Conservation (phyloP, 2,888 invertebrate species). For the Monoplex corrugatus region DNA sequence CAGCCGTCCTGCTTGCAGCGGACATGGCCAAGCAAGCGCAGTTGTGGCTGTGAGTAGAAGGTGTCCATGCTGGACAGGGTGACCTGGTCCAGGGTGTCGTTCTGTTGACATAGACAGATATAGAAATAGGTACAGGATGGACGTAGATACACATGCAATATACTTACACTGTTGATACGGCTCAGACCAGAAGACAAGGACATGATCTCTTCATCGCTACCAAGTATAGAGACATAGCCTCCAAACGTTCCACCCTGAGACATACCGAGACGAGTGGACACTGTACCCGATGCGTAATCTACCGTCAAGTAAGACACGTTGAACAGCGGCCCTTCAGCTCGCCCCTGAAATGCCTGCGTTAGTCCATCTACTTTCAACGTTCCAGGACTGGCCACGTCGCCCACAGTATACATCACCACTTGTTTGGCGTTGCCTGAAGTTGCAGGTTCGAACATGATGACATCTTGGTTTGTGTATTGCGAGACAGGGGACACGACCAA, state of each 20-base stretch:
- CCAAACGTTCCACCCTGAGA: not conserved
- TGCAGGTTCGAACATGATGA: not conserved
- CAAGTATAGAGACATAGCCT: not conserved
- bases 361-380: not conserved
- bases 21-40: too few relatives aligned
- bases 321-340: not conserved
- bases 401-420: not conserved
- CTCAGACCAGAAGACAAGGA: not conserved
- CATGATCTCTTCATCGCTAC: not conserved
- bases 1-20: too few relatives aligned
- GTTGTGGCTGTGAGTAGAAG: too few relatives aligned
- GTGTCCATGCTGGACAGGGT: too few relatives aligned
- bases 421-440: not conserved
- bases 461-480: not conserved
- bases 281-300: not conserved
- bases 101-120: too few relatives aligned
- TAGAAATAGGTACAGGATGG: not conserved
- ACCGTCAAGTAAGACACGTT: slow-evolving; percentile 7
- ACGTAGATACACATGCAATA: not conserved
- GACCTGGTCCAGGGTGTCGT: too few relatives aligned
- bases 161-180: not conserved
- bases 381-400: too few relatives aligned
- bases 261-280: not conserved
- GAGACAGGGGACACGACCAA: slow-evolving; percentile 12
- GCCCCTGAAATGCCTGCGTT: not conserved